These are phyloP conservation scores for Crematogaster levior DNA, from an alignment of 2,888 invertebrate genomes.

Conservation along the genomic window DNA sequence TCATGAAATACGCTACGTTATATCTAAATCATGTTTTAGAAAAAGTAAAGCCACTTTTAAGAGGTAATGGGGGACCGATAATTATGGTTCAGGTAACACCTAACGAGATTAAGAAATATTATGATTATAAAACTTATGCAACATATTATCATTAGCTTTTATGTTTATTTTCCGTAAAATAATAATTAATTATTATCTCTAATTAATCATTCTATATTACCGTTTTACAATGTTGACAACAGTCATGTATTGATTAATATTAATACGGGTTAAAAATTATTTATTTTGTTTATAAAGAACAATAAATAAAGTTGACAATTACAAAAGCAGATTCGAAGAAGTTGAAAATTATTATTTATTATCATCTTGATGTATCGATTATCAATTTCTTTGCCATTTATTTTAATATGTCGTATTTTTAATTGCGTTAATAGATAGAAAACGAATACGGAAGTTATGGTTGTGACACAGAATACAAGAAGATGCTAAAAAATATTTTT, in stretches of 20 bases:
- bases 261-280: background rate
- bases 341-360: too few species aligned
- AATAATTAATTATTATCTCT: background rate
- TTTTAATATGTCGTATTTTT: background rate
- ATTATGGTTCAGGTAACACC: conserved; percentile 92
- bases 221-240: background rate
- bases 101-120: background rate
- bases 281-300: too few species aligned
- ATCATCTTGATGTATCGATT: background rate
- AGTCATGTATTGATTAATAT: too few species aligned
- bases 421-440: conserved; percentile 88
- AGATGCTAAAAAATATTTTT: conserved; percentile 89
- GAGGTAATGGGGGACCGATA: conserved; percentile 93
- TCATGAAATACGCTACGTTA: conserved; percentile 85
- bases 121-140: background rate
- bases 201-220: background rate
- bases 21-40: conserved; percentile 87
- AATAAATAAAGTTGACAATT: too few species aligned
- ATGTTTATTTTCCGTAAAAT: background rate
- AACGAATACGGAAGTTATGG: conserved; percentile 97
- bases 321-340: too few species aligned
- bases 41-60: conserved; percentile 86
- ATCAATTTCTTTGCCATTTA: background rate
- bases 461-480: conserved; percentile 90
- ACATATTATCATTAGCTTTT: background rate